Base-by-base conservation (phyloP, 2,113 vertebrate genomes). In the Triplophysa dalaica region DNA sequence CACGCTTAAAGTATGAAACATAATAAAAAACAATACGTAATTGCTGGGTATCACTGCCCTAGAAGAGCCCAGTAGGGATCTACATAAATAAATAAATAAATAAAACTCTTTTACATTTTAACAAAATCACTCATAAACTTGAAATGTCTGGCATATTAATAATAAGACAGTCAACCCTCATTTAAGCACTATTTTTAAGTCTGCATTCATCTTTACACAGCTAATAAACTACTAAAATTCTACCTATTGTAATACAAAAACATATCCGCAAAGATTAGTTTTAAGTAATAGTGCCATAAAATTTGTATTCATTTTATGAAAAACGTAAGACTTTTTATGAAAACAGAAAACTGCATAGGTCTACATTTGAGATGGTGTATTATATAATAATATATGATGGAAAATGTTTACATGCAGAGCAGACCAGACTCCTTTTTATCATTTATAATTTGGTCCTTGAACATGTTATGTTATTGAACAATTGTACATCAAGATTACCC, bases 1-100 rank as follows among this genome's bases (percentile, higher is more conserved):
- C 81, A 87, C 83, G 85, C 83, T 81, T 84, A 83, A 84, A 83
- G 84, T 82, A 82, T 86, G 80, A 84, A 75, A 87, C 77, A 86
- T 85, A 88, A 81, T 85, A 86, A 86, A 86, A 82, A 87, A 89
- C 86, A 88, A 89, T 87, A 80, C 80, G 69, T 93, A 92, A 93
- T 92, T 92, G 85, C 75, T 82, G 85, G 89, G 87, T 92, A 90
- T 92, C 82, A 76, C 66, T 81, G 63, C 70, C 73, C 45, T 17
- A 83, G 58, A 61, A 77, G 79, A 80, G 43, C 89, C 1, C 87
- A 83, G 87, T 79, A 14, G 89, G 79, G 82, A 81, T 72, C 87
- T 85, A 88, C 69, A 75, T 85, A 81, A 85, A 84, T 85, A 89
- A 88, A 87, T 85, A 89, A 88, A 87, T 81, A 88, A 70, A 79